Evolutionary conservation across 2,797 vertebrate species (phyloP).

Genomic region (Sarcoramphus papa): DNA sequence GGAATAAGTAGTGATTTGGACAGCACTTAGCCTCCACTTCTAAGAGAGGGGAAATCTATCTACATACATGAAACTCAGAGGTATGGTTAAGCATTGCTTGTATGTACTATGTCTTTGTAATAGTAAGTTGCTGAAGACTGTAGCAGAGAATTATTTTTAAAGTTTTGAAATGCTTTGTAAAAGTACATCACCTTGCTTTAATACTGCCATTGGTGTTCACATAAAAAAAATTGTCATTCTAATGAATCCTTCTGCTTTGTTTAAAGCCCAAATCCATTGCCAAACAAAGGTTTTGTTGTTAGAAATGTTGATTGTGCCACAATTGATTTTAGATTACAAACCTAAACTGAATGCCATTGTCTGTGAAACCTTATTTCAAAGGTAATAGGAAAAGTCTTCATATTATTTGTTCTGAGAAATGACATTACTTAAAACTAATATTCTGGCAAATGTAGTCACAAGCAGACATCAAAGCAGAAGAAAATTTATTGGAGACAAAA

Average conservation of each 20-base stretch:
- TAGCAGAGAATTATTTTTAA: background rate
- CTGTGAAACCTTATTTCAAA: background rate
- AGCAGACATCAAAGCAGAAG: background rate
- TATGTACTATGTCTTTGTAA: background rate
- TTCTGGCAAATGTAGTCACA: background rate
- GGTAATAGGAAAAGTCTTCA: background rate
- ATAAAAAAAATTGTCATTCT: background rate
- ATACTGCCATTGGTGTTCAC: background rate
- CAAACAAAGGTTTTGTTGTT: background rate
- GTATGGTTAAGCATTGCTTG: background rate
- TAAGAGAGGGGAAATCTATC: fast-evolving
- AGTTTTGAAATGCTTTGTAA: background rate
- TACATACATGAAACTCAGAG: background rate
- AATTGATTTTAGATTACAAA: background rate
- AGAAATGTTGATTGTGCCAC: background rate
- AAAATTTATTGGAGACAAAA: background rate
- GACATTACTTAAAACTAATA: background rate
- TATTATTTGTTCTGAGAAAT: background rate
- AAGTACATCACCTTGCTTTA: background rate
- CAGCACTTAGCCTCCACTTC: background rate
- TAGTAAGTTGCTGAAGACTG: background rate
- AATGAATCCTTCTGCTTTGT: background rate
- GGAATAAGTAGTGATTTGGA: background rate
- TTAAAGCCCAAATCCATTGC: background rate
- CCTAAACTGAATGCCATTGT: background rate